Evolutionary conservation across 2,888 invertebrate genomes (phyloP).

Genomic region (Oscheius sp.): DNA sequence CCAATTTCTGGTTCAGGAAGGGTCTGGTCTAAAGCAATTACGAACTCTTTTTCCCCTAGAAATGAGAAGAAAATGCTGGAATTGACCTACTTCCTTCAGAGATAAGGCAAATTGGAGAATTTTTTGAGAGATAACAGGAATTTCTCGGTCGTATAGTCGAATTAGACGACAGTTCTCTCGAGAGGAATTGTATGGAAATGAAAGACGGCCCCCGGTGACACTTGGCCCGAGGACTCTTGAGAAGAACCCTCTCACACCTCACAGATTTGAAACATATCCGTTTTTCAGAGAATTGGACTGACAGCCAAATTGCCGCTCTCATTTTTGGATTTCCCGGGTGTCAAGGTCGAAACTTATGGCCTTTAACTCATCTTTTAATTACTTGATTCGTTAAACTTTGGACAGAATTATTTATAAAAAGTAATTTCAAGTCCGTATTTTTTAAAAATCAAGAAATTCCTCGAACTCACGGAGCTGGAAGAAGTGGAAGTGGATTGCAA

Average conservation of each 20-base stretch:
- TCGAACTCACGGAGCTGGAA: no score
- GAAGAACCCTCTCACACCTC: slow-evolving; percentile 11
- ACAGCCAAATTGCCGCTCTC: slow-evolving; percentile 9
- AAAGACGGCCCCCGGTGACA: not conserved
- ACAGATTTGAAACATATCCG: not conserved
- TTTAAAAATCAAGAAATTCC: no score
- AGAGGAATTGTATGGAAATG: slow-evolving; percentile 4
- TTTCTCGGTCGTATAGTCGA: not conserved
- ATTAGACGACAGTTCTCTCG: not conserved
- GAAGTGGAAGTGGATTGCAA: slow-evolving; percentile 22
- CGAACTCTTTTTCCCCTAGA: no score
- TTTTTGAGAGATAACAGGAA: no score
- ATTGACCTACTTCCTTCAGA: no score
- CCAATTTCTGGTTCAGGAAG: no score
- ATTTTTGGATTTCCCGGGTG: not conserved
- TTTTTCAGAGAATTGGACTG: not conserved
- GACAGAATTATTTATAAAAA: no score
- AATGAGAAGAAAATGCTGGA: no score
- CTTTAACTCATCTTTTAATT: not conserved
- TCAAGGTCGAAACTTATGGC: not conserved
- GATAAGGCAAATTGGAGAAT: no score
- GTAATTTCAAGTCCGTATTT: no score
- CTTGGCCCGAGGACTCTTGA: slow-evolving; percentile 18
- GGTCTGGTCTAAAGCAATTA: no score
- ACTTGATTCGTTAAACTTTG: no score